Evolutionary conservation across 1,140 invertebrate genomes (phyloP).

Genomic region (Matsumurasca onukii): DNA sequence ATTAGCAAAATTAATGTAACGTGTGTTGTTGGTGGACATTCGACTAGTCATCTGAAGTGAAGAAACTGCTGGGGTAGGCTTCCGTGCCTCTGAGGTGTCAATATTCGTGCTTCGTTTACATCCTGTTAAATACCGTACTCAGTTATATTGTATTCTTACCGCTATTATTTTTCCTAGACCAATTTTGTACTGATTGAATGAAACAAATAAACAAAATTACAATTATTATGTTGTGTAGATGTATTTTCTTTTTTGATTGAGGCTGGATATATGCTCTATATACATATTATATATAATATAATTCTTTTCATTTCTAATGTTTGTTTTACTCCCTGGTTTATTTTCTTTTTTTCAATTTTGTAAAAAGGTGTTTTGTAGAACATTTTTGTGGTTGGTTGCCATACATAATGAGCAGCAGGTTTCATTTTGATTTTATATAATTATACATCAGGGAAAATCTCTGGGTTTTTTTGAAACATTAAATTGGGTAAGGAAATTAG

Average conservation of each 20-base stretch:
- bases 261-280: conserved; percentile 21
- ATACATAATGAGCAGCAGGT: no score
- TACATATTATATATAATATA: conserved; percentile 31
- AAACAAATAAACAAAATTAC: conserved; percentile 23
- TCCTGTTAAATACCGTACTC: no score
- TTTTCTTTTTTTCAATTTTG: no score
- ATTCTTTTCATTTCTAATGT: conserved; percentile 29
- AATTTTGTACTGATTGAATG: conserved; percentile 28
- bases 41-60: no score
- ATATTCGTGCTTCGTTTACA: conserved; percentile 1
- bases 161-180: conserved; percentile 23
- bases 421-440: no score
- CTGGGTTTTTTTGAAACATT: no score
- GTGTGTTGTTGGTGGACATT: no score
- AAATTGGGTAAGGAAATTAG: no score
- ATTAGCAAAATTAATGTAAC: neutral
- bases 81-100: neutral
- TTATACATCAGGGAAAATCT: no score
- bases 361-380: no score
- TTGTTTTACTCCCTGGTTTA: no score
- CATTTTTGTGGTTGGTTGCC: no score
- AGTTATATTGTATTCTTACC: conserved; percentile 28
- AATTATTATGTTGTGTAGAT: conserved; percentile 31
- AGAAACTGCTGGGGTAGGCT: neutral
- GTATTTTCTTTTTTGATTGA: conserved; percentile 29